Evolutionary conservation across 2,888 invertebrate species (phyloP), one percentile per base, ranked within the genome.

Genomic region (Priocnemis perturbator): DNA sequence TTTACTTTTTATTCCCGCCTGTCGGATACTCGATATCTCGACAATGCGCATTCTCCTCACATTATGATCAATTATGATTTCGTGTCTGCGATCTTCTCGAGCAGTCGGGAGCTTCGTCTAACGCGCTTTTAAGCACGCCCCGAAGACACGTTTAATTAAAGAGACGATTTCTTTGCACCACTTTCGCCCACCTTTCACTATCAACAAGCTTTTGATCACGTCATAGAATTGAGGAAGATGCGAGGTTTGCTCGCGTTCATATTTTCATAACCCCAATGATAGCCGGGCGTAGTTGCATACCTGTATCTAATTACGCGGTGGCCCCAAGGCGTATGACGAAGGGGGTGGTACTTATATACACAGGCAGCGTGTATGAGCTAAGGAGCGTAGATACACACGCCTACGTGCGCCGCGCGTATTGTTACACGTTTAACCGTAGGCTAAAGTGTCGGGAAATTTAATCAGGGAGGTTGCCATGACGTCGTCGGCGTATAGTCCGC

Each of bases 361-460:
- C 58, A 44, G 19, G 3, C 9, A 19, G 21, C 44, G 20, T 23
- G 23, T 19, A 17, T 19, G 30, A 11, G 14, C 37, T 37, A 37
- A 11, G 37, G 37, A 37, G 1, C 37, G 37, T 37, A 11, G 11
- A 11, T 11, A 37, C 48, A 21, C 55, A n/a, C 44, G 30, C 30
- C 21, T 45, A 21, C 50, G 37, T 63, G 55, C 57, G 48, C 50
- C n/a, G 20, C 26, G 30, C 30, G 30, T 48, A 44, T 37, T 55
- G 66, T 67, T 67, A 52, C 19, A 52, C 58, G 44, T 64, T 63
- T 58, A 52, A 67, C 64, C 58, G 26, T 37, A 26, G 19, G 21
- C 64, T 55, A 70, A 73, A 74, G 64, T 67, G 69, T 69, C 47
- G 69, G 60, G 67, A 74, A 73, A 73, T 74, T 73, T 74, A 74